Evolutionary conservation across 2,113 vertebrate genomes (phyloP).

Genomic region (Mesembrinibis cayennensis): DNA sequence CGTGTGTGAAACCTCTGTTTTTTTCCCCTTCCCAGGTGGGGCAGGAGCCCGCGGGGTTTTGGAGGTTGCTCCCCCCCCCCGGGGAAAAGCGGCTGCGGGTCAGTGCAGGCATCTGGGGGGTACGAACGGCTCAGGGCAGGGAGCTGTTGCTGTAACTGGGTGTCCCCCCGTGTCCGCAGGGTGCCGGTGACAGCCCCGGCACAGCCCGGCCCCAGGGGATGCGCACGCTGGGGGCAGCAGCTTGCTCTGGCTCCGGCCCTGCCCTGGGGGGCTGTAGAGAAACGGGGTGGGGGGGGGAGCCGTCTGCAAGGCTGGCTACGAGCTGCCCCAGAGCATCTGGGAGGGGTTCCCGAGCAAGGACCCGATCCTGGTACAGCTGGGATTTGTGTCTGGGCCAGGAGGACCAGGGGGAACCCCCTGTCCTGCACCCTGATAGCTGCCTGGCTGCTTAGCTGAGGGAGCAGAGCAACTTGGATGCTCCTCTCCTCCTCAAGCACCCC

Average conservation of each 20-base stretch:
- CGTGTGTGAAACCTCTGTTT: neutral
- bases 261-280: neutral
- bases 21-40: neutral
- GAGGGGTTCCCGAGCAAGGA: neutral
- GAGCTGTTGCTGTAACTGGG: neutral
- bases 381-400: neutral
- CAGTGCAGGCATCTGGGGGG: neutral
- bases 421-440: neutral
- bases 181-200: neutral
- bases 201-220: neutral
- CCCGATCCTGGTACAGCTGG: neutral
- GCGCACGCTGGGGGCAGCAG: neutral
- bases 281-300: neutral
- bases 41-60: neutral
- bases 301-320: neutral
- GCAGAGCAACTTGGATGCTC: neutral
- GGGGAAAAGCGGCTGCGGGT: neutral
- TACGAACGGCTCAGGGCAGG: neutral
- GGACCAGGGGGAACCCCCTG: neutral
- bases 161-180: neutral
- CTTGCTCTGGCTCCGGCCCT: neutral
- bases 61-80: neutral
- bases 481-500: neutral
- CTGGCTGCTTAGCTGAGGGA: neutral
- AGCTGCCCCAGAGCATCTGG: neutral